Percentiles rank a stretch among this genome's conserved stretches.
Evolutionary conservation across 2,888 invertebrate species (phyloP).

Genomic region (Trachelus stipa): DNA sequence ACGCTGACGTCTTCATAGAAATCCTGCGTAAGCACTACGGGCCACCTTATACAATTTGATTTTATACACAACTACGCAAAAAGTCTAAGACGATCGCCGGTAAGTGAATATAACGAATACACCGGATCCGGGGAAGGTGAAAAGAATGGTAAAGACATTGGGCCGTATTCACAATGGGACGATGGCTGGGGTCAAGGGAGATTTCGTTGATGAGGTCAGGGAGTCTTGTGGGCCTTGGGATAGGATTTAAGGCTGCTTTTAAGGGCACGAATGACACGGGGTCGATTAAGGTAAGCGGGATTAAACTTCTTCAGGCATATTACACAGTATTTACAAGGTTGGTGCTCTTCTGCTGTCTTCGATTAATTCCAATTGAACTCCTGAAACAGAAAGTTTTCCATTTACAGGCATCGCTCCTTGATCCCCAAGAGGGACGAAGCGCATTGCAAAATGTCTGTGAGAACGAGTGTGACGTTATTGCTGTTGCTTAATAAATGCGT

Average conservation of each 20-base stretch:
- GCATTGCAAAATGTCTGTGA: not conserved
- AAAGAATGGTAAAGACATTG: constrained; percentile 28
- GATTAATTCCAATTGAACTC: constrained; percentile 48
- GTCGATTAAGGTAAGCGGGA: not conserved
- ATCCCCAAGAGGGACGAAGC: not conserved
- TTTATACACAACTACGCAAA: constrained; percentile 41
- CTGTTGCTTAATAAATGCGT: not conserved
- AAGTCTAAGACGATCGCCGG: constrained; percentile 11
- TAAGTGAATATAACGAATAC: not conserved
- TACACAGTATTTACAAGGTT: constrained; percentile 62
- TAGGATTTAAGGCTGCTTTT: not conserved
- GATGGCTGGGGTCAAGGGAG: not conserved
- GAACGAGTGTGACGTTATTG: not conserved
- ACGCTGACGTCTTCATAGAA: constrained; percentile 1
- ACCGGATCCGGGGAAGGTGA: constrained; percentile 8
- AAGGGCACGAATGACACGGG: not conserved
- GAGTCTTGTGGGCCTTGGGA: not conserved
- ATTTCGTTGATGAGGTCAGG: not conserved
- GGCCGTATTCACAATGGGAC: constrained; percentile 29
- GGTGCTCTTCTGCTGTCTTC: constrained; percentile 40
- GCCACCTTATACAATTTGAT: constrained; percentile 46
- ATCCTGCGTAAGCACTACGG: constrained; percentile 44
- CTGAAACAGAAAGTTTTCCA: constrained; percentile 43
- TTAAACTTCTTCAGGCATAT: constrained; percentile 54
- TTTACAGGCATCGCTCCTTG: not conserved